Conservation (phyloP, 2,113 vertebrate species). For the Calidris pygmaea region DNA sequence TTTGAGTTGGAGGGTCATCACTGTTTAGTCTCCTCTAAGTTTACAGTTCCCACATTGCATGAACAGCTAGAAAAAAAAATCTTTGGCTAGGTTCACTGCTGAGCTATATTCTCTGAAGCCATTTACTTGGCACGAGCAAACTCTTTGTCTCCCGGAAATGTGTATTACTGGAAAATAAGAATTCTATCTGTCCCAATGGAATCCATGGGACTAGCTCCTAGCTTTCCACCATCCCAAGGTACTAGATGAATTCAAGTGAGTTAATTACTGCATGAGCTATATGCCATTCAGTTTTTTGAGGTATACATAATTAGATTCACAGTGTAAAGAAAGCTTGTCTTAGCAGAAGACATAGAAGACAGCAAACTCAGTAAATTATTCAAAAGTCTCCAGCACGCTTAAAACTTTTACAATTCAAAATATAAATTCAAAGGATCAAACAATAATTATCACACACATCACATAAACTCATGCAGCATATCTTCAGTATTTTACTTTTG, state of each 20-base stretch:
- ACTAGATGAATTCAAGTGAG: neutral
- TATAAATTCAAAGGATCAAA: neutral
- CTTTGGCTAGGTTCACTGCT: neutral
- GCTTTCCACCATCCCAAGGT: neutral
- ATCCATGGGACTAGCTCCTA: neutral
- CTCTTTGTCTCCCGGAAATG: neutral
- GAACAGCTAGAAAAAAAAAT: neutral
- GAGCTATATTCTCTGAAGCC: neutral
- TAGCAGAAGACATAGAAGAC: neutral
- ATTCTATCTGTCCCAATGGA: neutral
- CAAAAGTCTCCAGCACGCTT: neutral
- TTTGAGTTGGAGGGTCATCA: neutral
- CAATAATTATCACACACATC: neutral
- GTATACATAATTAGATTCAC: neutral
- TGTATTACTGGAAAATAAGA: neutral
- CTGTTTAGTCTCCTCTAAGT: neutral
- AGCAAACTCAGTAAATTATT: neutral
- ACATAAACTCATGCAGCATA: neutral
- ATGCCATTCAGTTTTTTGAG: neutral
- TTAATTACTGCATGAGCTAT: neutral
- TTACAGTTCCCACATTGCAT: neutral
- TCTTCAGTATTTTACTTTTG: neutral
- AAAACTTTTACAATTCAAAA: neutral
- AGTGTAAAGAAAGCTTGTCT: neutral
- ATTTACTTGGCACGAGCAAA: neutral